These are phyloP conservation scores for Eupithecia subumbrata DNA, from an alignment of 2,888 invertebrate species.

Conservation along the genomic window DNA sequence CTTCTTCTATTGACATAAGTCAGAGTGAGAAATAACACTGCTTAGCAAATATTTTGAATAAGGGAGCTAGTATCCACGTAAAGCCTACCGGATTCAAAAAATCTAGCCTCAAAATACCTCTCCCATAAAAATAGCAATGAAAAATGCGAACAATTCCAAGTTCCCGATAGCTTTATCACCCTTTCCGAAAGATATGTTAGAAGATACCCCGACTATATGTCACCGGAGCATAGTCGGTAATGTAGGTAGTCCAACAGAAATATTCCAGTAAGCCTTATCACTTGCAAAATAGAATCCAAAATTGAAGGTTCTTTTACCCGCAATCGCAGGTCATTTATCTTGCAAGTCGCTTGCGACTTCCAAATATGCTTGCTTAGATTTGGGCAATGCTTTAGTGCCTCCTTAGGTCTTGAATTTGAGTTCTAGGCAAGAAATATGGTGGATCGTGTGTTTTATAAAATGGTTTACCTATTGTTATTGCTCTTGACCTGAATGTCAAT, in stretches of 20 bases:
- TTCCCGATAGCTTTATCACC: conserved; percentile 37
- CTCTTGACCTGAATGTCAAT: conserved; percentile 8
- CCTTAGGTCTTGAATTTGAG: conserved; percentile 14
- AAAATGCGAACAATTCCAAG: conserved; percentile 29
- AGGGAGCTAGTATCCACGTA: too few species aligned
- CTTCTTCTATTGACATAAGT: too few species aligned
- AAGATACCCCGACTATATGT: conserved; percentile 31
- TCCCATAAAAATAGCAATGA: conserved; percentile 21
- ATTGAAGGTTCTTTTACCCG: conserved; percentile 29
- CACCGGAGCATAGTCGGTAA: conserved; percentile 34
- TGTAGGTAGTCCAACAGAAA: conserved; percentile 29
- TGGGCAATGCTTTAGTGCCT: conserved; percentile 31
- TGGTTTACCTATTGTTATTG: background rate
- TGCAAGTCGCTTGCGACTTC: conserved; percentile 28
- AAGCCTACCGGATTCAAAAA: background rate
- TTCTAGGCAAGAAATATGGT: background rate
- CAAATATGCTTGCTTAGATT: conserved; percentile 39
- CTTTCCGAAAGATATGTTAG: conserved; percentile 36
- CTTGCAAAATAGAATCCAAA: conserved; percentile 26
- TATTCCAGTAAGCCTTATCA: conserved; percentile 19
- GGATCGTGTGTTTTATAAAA: background rate
- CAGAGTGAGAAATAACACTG: too few species aligned
- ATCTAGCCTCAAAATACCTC: background rate
- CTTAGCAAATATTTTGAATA: too few species aligned
- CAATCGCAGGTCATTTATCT: conserved; percentile 29